Evolutionary conservation across 2,797 vertebrate species (phyloP).

Genomic region (Gobionotothen gibberifrons): DNA sequence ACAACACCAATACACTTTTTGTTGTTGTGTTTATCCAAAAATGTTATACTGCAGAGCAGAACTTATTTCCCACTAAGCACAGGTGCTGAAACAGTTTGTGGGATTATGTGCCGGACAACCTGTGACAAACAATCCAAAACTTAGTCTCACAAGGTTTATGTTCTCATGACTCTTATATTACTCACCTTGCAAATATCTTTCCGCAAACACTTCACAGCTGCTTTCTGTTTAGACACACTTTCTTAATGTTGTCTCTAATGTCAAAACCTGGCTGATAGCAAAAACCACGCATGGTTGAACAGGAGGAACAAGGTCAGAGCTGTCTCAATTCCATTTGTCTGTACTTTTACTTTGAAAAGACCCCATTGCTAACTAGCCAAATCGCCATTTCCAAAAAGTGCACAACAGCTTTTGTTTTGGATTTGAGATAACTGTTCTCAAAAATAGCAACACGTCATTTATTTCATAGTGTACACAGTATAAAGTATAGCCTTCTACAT

Average conservation of each 20-base stretch:
- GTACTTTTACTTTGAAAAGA: too few species aligned
- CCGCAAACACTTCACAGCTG: conserved; percentile 45
- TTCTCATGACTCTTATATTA: conserved; percentile 31
- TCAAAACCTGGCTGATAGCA: not conserved
- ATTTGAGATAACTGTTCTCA: too few species aligned
- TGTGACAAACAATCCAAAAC: not conserved
- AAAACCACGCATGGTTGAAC: not conserved
- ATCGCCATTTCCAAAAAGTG: too few species aligned
- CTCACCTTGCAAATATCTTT: conserved; percentile 39
- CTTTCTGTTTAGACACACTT: conserved; percentile 35
- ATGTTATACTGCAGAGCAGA: not conserved
- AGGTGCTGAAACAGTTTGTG: not conserved
- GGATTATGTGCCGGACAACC: conserved; percentile 4
- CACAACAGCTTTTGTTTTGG: too few species aligned
- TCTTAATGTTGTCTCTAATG: conserved; percentile 2
- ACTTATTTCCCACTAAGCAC: not conserved
- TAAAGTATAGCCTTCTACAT: too few species aligned
- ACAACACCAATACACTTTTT: not conserved
- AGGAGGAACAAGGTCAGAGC: not conserved
- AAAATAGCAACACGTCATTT: too few species aligned
- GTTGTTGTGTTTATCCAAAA: not conserved
- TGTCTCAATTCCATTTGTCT: too few species aligned
- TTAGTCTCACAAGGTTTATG: not conserved
- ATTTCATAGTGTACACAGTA: too few species aligned
- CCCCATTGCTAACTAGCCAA: too few species aligned